Evolutionary conservation across 2,888 invertebrate species (phyloP), one percentile per base, ranked within the genome.

Genomic region (Margaritifera margaritifera): DNA sequence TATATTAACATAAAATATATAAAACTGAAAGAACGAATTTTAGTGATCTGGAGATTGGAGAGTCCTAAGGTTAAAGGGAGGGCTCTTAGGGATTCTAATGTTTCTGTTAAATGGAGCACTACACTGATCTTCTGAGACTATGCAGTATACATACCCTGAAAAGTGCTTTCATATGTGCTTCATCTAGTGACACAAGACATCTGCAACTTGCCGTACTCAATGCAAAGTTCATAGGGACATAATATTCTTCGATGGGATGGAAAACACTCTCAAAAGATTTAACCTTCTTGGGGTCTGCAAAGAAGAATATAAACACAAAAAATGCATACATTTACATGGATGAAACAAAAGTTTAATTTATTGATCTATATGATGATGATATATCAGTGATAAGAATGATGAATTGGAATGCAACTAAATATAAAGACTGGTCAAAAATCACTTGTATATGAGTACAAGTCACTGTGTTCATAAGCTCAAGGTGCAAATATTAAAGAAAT

Each of bases 191-290:
- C 6, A 95, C 94, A 63, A 95, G 90, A 86, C 95, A 96, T 19
- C 97, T 89, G 5, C 95, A 93, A 89, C 96, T 96, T 0, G 96
- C 94, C 80, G 96, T 92, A 18, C 95, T 95, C 95, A 96, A 96
- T 5, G 95, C 95, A 62, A 94, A 92, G 86, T 95, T 95, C 62
- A 98, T 89, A 18, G 94, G 94, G 1, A 92, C 92, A 52, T 93
- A 93, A 1, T 94, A 88, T 80, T 92, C 92, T 87, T 98, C 88
- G 24, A 88, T 77, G 6, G 84, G 83, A 60, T 80, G 67, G 66
- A 87, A 86, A 8, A 88, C 78, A 58, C 72, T 69, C 24, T 81
- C 78, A 78, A 88, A 88, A n/a, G 75, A 84, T 67, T 79, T 78
- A 61, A 78, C 71, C 31, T 71, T 56, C n/a, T 68, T 71, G 1